Percentiles rank a stretch among this genome's conserved stretches.
These are phyloP conservation scores for Gallinago media DNA, from an alignment of 2,113 vertebrate species.

Conservation along the genomic window DNA sequence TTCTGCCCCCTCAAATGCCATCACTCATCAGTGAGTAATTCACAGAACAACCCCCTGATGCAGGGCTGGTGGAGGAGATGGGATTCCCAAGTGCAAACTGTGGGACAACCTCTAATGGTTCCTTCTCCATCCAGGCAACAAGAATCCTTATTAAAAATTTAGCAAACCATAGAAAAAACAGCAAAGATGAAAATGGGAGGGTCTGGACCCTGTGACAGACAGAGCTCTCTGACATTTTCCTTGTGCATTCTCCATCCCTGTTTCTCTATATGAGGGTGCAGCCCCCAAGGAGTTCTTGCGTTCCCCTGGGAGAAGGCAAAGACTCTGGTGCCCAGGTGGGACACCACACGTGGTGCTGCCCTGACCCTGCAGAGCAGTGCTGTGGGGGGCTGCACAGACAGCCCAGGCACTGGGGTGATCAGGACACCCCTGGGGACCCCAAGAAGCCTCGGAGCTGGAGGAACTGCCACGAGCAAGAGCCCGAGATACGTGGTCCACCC, in stretches of 20 bases:
- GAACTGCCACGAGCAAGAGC: not conserved
- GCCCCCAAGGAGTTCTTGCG: not conserved
- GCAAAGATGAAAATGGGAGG: not conserved
- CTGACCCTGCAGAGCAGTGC: not conserved
- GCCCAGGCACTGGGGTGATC: not conserved
- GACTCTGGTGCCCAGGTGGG: not conserved
- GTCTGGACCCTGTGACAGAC: rapidly evolving
- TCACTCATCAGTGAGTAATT: not conserved
- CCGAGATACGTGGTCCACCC: rapidly evolving
- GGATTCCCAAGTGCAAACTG: not conserved
- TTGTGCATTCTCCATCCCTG: not conserved
- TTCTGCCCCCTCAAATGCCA: not conserved
- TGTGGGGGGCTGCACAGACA: not conserved
- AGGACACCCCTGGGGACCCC: rapidly evolving
- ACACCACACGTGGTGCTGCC: rapidly evolving
- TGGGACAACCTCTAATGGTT: not conserved
- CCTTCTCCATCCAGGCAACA: not conserved
- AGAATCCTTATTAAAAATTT: not conserved
- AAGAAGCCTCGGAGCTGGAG: not conserved
- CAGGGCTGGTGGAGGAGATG: not conserved
- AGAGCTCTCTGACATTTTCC: not conserved
- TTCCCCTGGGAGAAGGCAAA: not conserved
- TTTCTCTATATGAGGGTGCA: not conserved
- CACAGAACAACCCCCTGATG: not conserved
- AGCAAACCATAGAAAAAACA: not conserved